Evolutionary conservation across 2,113 vertebrate species (phyloP), one percentile per base, ranked within the genome.

Genomic region (Numida meleagris): DNA sequence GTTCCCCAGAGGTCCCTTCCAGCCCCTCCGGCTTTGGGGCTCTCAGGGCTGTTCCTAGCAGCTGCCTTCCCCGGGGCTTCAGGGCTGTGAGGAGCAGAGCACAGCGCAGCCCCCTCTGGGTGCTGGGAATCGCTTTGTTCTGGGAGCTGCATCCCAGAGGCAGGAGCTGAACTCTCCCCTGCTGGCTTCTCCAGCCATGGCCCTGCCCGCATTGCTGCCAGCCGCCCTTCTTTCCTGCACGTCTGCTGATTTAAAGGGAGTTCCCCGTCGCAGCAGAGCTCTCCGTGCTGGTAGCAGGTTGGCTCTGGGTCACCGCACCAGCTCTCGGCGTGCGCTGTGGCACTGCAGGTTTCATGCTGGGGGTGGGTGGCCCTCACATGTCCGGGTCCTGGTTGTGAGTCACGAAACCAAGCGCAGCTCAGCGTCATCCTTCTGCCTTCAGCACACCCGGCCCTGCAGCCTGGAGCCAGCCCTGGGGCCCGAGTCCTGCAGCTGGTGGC

Each of bases 301-400:
- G 1, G 1, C 12, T 10, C 6, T 9, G 27, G 14, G 43, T 43
- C 38, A 31, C 51, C 24, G 2, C 4, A 0, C 19, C 4, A 42
- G 18, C 59, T 24, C 24, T 17, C 34, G 3, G 66, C 6, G 23
- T 3, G 27, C 1, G 1, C 43, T 14, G 12, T 0, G 23, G 48
- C 23, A 7, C 23, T 25, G 50, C 50, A 24, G 48, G 48, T 14
- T 51, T 27, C 27, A 4, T n/a, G 66, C 21, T 62, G 7, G 53
- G 55, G n/a, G 12, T 1, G 2, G n/a, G 14, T 1, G 27, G 51
- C 45, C 2, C 13, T 34, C 5, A 1, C 12, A 31, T 63, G 43
- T 33, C 31, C 33, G 7, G 23, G 40, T 74, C 19, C 46, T 10
- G 46, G 19, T 10, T 50, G 48, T 9, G 42, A 72, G 42, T 42